Percentiles rank a stretch among this genome's conserved stretches.
phyloP scores from a whole-genome alignment of 1,140 invertebrate species.

The Apis cerana region DNA sequence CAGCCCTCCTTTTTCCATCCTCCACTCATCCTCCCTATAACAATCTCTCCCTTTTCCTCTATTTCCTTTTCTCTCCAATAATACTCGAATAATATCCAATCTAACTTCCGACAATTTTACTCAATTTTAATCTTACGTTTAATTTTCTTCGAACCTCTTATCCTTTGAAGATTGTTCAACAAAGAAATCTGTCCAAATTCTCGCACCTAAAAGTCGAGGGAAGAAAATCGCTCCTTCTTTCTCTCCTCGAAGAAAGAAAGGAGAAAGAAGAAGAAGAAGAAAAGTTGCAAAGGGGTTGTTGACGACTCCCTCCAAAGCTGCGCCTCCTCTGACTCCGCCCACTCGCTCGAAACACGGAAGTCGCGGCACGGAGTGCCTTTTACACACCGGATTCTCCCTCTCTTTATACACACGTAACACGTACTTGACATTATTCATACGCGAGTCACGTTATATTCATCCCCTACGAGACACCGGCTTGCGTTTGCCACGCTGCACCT shows the following conservation, averaged over 20 bases:
- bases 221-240: not conserved
- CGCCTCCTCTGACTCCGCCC: constrained; percentile 18
- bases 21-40: no score
- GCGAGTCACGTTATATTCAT: constrained; percentile 62
- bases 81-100: no score
- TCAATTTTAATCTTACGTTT: no score
- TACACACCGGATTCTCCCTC: constrained; percentile 40
- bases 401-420: constrained; percentile 41
- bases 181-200: no score
- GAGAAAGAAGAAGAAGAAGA: not conserved
- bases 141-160: no score
- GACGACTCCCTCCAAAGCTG: constrained; percentile 29
- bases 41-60: no score
- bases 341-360: constrained; percentile 40
- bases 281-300: constrained; percentile 29
- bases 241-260: not conserved
- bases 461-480: not conserved
- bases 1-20: no score
- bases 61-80: no score
- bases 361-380: constrained; percentile 37
- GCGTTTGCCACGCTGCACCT: not conserved
- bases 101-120: no score
- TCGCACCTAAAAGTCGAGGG: no score
- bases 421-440: constrained; percentile 61
- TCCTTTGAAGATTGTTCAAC: no score